Conservation (phyloP, 2,113 vertebrate genomes). For the Corythoichthys haematopterus region DNA sequence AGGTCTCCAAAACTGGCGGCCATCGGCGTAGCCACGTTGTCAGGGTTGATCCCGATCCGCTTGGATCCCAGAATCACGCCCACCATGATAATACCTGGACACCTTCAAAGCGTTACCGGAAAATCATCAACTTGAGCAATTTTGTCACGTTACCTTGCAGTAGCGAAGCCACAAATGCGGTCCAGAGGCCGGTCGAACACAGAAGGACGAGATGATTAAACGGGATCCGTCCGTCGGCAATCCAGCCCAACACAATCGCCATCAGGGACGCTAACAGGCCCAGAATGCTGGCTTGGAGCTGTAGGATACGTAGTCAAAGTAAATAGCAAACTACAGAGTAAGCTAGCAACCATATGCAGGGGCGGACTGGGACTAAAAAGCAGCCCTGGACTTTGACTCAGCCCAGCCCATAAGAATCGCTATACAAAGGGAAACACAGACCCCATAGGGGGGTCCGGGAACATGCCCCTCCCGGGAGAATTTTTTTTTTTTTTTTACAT, state of each 20-base stretch:
- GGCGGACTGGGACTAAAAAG: too few species aligned
- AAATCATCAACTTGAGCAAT: background rate
- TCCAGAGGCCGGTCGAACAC: conserved; percentile 83
- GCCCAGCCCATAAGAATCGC: too few species aligned
- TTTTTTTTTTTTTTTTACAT: too few species aligned
- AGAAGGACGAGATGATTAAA: conserved; percentile 75
- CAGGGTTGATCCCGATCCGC: conserved; percentile 86
- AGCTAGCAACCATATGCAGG: too few species aligned
- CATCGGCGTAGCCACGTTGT: conserved; percentile 92
- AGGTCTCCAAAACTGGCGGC: conserved; percentile 94
- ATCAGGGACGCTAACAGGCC: conserved; percentile 85
- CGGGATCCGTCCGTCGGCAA: conserved; percentile 73
- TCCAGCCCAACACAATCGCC: conserved; percentile 76
- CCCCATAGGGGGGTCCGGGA: too few species aligned
- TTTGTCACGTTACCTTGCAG: conserved; percentile 73
- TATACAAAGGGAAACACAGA: too few species aligned
- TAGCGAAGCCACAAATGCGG: conserved; percentile 82
- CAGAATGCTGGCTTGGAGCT: conserved; percentile 92
- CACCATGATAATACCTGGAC: conserved; percentile 84
- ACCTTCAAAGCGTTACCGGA: background rate
- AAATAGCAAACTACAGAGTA: background rate
- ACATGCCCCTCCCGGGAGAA: too few species aligned
- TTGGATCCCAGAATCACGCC: conserved; percentile 83
- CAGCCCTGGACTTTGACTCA: too few species aligned
- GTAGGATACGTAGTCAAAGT: background rate